Conservation (phyloP, 1,140 invertebrate species). For the Drosophila rhopaloa region DNA sequence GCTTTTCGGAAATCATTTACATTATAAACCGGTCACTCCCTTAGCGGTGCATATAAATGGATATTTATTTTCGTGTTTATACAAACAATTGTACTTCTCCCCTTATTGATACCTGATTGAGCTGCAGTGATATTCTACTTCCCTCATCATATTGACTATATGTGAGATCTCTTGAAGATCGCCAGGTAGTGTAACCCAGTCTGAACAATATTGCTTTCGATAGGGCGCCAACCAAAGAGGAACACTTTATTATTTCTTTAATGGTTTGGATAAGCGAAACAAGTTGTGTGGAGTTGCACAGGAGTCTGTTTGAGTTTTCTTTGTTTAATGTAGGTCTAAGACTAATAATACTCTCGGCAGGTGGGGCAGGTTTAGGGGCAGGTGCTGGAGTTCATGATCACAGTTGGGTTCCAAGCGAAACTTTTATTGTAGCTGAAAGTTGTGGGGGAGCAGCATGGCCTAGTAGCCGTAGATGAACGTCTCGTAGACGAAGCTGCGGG, state of each 20-base stretch:
- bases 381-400: slow-evolving; percentile 49
- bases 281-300: slow-evolving; percentile 3
- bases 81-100: too few relatives aligned
- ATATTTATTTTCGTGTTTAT: too few relatives aligned
- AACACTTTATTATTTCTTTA: slow-evolving; percentile 3
- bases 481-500: slow-evolving; percentile 68
- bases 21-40: background rate
- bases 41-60: too few relatives aligned
- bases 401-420: slow-evolving; percentile 68
- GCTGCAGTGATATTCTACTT: too few relatives aligned
- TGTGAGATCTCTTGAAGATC: too few relatives aligned
- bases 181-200: too few relatives aligned
- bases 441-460: slow-evolving; percentile 4
- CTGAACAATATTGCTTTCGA: background rate
- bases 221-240: background rate
- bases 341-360: slow-evolving; percentile 35
- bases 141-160: too few relatives aligned
- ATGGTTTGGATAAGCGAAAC: slow-evolving; percentile 8
- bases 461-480: slow-evolving; percentile 79
- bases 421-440: slow-evolving; percentile 36
- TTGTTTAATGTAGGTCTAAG: slow-evolving; percentile 20
- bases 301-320: background rate
- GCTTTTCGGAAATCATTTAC: background rate
- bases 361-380: background rate
- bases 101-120: too few relatives aligned